Conservation (phyloP, 2,888 invertebrate genomes). For the Agrilus biguttatus region DNA sequence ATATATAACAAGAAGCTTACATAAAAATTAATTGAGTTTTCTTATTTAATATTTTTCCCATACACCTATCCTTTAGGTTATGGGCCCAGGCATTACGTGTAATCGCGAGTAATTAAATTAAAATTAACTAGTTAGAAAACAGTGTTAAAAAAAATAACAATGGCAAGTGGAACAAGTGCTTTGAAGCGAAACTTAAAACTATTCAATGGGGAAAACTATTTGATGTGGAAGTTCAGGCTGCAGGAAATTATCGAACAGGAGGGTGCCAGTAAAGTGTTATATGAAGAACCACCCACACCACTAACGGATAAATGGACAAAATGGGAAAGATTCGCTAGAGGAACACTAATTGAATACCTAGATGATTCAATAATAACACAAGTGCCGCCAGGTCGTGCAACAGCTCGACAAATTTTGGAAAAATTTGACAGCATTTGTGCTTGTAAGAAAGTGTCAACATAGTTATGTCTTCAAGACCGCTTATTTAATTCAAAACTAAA, state of each 20-base stretch:
- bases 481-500: conserved; percentile 9
- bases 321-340: conserved; percentile 6
- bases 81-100: too few relatives aligned
- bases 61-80: too few relatives aligned
- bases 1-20: too few relatives aligned
- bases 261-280: conserved; percentile 7
- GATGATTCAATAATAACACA: conserved; percentile 2
- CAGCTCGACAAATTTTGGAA: conserved; percentile 7
- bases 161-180: conserved; percentile 7
- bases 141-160: conserved; percentile 4
- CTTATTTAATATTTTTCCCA: too few relatives aligned
- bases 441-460: conserved; percentile 8
- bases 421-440: conserved; percentile 7
- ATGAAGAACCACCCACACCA: conserved; percentile 5
- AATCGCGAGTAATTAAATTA: too few relatives aligned
- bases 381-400: conserved; percentile 3
- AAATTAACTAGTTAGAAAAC: too few relatives aligned
- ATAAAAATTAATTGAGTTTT: too few relatives aligned
- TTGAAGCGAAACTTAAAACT: conserved; percentile 8
- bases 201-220: conserved; percentile 9
- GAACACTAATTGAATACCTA: conserved; percentile 8
- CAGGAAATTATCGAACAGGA: conserved; percentile 7
- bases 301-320: conserved; percentile 7
- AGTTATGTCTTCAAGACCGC: conserved; percentile 7
- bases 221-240: conserved; percentile 8